These are phyloP conservation scores for Heteractis magnifica DNA, from an alignment of 92 coral and sea anemone genomes.

Conservation along the genomic window DNA sequence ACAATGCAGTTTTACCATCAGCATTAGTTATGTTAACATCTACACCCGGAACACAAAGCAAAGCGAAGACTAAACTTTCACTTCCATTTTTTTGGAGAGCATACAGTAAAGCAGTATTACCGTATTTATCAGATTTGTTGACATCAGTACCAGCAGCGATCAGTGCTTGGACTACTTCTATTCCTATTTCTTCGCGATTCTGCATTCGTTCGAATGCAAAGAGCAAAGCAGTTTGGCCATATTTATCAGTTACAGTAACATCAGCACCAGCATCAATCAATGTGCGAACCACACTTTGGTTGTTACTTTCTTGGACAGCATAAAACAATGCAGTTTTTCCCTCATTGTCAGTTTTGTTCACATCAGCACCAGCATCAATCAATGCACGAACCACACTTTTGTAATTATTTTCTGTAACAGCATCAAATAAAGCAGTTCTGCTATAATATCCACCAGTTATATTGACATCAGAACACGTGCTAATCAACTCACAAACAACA, in stretches of 20 bases:
- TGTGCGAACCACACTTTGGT: not conserved
- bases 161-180: not conserved
- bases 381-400: not conserved
- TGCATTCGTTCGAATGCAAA: not conserved
- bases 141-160: not conserved
- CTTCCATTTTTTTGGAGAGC: not conserved
- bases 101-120: not conserved
- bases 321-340: not conserved
- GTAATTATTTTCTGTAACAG: not conserved
- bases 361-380: constrained; percentile 6
- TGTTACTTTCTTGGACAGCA: not conserved
- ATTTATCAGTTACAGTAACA: not conserved
- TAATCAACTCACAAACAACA: too few species aligned
- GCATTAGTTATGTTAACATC: not conserved
- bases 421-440: too few species aligned
- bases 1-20: not conserved
- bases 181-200: not conserved
- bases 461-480: too few species aligned
- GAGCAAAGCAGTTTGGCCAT: not conserved
- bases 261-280: not conserved
- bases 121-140: not conserved
- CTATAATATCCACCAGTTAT: too few species aligned
- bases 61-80: not conserved
- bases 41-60: not conserved
- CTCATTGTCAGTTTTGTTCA: not conserved